Evolutionary conservation across 2,888 invertebrate species (phyloP).

Genomic region (Thymelicus sylvestris): DNA sequence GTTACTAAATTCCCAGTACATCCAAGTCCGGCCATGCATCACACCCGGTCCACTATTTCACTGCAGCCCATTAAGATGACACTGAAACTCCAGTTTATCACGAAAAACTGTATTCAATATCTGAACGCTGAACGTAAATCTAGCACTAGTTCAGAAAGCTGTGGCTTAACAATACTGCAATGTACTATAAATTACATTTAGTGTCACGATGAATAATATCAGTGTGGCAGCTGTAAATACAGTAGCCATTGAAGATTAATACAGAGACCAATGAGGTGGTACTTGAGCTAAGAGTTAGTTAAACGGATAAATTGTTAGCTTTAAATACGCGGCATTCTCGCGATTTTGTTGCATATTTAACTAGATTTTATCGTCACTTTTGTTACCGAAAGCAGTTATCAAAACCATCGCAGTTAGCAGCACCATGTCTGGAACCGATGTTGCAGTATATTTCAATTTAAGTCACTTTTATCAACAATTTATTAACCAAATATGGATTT

Average conservation of each 20-base stretch:
- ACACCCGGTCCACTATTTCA: slow-evolving; percentile 28
- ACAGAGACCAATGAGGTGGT: background rate
- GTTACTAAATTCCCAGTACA: slow-evolving; percentile 13
- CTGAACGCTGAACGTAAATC: slow-evolving; percentile 34
- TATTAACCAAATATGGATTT: too few species aligned
- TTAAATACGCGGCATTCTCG: too few species aligned
- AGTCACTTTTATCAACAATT: too few species aligned
- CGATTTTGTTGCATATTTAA: too few species aligned
- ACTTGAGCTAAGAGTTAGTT: background rate
- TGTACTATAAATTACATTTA: slow-evolving; percentile 6
- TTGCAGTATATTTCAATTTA: too few species aligned
- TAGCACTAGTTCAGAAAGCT: slow-evolving; percentile 10
- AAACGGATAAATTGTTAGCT: too few species aligned
- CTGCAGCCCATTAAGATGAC: slow-evolving; percentile 33
- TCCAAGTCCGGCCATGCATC: slow-evolving; percentile 21
- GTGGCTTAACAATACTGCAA: slow-evolving; percentile 14
- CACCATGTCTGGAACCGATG: too few species aligned
- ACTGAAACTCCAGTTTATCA: slow-evolving; percentile 37
- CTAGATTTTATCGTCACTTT: too few species aligned
- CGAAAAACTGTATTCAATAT: slow-evolving; percentile 39
- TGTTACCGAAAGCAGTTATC: too few species aligned
- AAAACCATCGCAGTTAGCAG: too few species aligned
- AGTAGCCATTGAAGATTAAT: background rate
- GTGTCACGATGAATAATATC: slow-evolving; percentile 12
- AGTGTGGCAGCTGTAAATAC: slow-evolving; percentile 2